phyloP scores from a whole-genome alignment of 92 coral and sea anemone genomes.

The Nematostella vectensis region DNA sequence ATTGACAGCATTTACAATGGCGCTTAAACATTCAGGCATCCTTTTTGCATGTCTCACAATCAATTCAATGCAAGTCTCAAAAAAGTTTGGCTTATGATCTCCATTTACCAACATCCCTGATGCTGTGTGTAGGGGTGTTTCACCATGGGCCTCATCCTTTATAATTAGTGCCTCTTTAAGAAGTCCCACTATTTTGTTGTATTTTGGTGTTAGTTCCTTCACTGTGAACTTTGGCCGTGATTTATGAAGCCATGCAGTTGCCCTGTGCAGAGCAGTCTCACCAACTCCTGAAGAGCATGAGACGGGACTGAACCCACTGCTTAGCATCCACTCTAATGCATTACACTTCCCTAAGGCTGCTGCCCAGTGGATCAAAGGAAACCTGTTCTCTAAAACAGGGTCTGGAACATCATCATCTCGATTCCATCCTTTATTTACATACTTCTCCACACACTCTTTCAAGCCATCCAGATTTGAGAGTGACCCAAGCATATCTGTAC shows the following conservation, averaged over 20 bases:
- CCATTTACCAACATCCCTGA: slow-evolving; percentile 86
- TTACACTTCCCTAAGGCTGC: slow-evolving; percentile 90
- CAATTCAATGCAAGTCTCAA: slow-evolving; percentile 78
- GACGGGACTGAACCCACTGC: slow-evolving; percentile 78
- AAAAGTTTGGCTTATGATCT: slow-evolving; percentile 89
- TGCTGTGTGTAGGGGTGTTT: slow-evolving; percentile 93
- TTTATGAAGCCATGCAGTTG: slow-evolving; percentile 67
- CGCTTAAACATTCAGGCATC: slow-evolving; percentile 62
- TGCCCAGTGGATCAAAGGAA: slow-evolving; percentile 95
- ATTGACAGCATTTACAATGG: slow-evolving; percentile 84
- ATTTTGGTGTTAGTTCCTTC: slow-evolving; percentile 89
- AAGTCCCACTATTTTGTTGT: slow-evolving; percentile 66
- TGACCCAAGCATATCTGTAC: slow-evolving; percentile 91
- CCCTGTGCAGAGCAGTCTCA: slow-evolving; percentile 86
- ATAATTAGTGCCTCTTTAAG: slow-evolving; percentile 70
- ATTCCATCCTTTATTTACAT: slow-evolving; percentile 81
- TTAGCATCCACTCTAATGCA: slow-evolving; percentile 95
- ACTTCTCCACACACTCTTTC: slow-evolving; percentile 82
- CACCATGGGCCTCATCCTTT: slow-evolving; percentile 86
- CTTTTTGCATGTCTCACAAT: slow-evolving; percentile 78
- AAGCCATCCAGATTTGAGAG: slow-evolving; percentile 82
- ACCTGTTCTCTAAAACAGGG: slow-evolving; percentile 65
- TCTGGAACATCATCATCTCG: slow-evolving; percentile 94
- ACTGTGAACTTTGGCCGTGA: slow-evolving; percentile 81
- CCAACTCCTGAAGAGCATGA: slow-evolving; percentile 81